Evolutionary conservation across 2,888 invertebrate species (phyloP), one percentile per base, ranked within the genome.

Genomic region (Thereva unica): DNA sequence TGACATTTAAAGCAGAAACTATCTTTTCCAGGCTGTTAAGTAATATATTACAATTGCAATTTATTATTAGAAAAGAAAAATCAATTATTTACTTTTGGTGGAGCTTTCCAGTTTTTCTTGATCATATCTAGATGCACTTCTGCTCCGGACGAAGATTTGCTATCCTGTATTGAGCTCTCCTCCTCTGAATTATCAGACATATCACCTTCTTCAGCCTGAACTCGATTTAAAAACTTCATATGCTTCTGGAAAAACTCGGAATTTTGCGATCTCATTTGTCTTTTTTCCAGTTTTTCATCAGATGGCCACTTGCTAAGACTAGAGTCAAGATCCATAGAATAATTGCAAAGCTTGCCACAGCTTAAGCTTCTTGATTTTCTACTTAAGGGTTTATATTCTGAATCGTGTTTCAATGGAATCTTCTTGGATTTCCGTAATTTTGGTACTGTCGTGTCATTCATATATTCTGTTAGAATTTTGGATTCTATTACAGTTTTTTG

Each of bases 1-100:
- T 95, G 94, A 75, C 97, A 97, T 70, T 91, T 84, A 95, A 96
- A 97, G 79, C 97, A 97, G 78, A 89, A 96, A 10, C 86, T 83
- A 79, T 95, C 94, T 76, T 85, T 84, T 35, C 84, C 83, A 49
- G 74, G 74, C 84, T 85, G 68, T 49, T 78, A 74, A 47, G 66
- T 67, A 68, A 50, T n/a, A 23, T 50, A 50, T 7, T 5, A 44
- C 53, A 64, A 35, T 12, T 8, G 23, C 34, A 50, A 52, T 5
- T 37, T 34, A 54, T 34, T 8, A 23, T 35, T 35, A 42, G 38
- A 40, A 37, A 34, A n/a, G n/a, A n/a, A 12, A 10, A 37, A 35
- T 35, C 41, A 42, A 49, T 4, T 38, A 44, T 40, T 44, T 65
- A 70, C 71, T 64, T 69, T 71, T 9, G 70, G 69, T n/a, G 71